Percentiles rank a stretch among this genome's conserved stretches.
Conservation (phyloP, 2,113 vertebrate species). For the Canis aureus region DNA sequence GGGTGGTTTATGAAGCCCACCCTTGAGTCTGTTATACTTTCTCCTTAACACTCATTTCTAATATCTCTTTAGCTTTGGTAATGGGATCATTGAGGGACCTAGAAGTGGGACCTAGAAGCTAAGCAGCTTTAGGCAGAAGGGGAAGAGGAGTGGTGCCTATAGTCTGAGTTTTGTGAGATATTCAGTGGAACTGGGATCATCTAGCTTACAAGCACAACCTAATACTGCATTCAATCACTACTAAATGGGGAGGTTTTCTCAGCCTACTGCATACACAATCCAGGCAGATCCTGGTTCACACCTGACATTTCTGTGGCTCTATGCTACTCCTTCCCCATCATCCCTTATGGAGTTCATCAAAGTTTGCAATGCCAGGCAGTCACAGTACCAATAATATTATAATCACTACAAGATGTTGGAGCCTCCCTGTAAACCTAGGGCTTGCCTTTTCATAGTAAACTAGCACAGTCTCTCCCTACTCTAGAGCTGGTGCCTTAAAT, state of each 20-base stretch:
- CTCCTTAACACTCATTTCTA: not conserved
- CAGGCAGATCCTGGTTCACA: not conserved
- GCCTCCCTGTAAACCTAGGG: not conserved
- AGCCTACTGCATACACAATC: not conserved
- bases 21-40: not conserved
- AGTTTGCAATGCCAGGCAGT: not conserved
- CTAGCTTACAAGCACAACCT: not conserved
- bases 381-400: not conserved
- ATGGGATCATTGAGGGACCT: too few relatives aligned
- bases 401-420: not conserved
- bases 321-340: not conserved
- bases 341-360: not conserved
- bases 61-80: not conserved
- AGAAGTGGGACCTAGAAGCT: too few relatives aligned
- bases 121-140: not conserved
- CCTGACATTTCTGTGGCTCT: not conserved
- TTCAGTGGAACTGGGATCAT: rapidly evolving
- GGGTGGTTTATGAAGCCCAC: not conserved
- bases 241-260: not conserved
- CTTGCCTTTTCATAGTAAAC: not conserved
- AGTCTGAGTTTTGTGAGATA: not conserved
- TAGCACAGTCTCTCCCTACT: not conserved
- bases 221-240: not conserved
- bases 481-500: not conserved
- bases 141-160: not conserved